These are phyloP conservation scores for Melanitta fusca DNA, from an alignment of 2,797 vertebrate genomes.

Conservation along the genomic window DNA sequence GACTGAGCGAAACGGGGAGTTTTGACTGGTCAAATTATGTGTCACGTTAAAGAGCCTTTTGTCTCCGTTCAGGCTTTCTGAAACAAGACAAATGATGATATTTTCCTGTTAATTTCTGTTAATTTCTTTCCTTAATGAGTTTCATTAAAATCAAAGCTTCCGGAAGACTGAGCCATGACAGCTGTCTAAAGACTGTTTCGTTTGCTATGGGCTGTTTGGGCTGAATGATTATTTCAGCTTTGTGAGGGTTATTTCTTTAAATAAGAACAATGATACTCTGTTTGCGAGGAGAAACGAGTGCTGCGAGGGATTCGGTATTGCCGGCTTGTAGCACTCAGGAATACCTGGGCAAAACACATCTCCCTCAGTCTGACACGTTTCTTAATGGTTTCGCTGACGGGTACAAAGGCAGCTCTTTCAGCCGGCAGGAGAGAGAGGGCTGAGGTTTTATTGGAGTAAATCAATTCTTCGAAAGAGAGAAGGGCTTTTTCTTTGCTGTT, in stretches of 20 bases:
- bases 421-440: conserved; percentile 40
- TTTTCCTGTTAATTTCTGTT: conserved; percentile 81
- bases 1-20: conserved; percentile 28
- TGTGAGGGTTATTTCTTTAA: conserved; percentile 74
- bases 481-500: conserved; percentile 17
- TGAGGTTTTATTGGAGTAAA: conserved; percentile 65
- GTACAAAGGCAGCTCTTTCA: conserved; percentile 67
- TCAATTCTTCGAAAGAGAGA: conserved; percentile 10
- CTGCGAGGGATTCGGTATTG: conserved; percentile 31
- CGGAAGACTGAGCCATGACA: conserved; percentile 79
- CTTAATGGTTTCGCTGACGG: conserved; percentile 65
- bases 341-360: conserved; percentile 72
- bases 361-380: conserved; percentile 46
- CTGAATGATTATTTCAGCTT: conserved; percentile 79
- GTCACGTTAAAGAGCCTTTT: conserved; percentile 77
- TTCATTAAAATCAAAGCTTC: conserved; percentile 83
- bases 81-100: conserved; percentile 84
- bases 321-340: conserved; percentile 58
- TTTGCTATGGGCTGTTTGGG: conserved; percentile 76
- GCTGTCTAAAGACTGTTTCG: conserved; percentile 80
- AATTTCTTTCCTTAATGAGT: conserved; percentile 83
- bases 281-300: conserved; percentile 66
- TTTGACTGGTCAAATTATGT: conserved; percentile 69
- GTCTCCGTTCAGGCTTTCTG: conserved; percentile 79
- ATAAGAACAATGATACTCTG: conserved; percentile 61